These are phyloP conservation scores for Nasonia giraulti DNA, from an alignment of 1,140 invertebrate genomes.

Conservation along the genomic window DNA sequence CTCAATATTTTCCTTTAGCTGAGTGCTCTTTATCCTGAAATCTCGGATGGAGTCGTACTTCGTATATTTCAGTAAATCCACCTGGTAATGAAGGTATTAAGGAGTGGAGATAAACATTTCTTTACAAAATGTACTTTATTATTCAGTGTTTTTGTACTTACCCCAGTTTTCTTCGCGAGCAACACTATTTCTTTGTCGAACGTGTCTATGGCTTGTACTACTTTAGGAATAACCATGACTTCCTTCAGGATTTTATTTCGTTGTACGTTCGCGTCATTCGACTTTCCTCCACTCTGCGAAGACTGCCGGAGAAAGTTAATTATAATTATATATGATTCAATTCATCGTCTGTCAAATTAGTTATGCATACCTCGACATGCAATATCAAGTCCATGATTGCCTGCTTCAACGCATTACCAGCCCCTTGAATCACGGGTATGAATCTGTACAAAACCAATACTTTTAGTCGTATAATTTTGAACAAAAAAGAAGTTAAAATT, in stretches of 20 bases:
- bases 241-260: conserved; percentile 78
- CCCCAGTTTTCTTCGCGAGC: conserved; percentile 76
- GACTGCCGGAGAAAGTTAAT: conserved; percentile 54
- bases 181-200: conserved; percentile 77
- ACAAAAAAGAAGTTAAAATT: conserved; percentile 27
- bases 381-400: conserved; percentile 76
- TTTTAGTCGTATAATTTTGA: conserved; percentile 10
- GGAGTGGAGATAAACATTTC: not conserved
- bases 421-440: conserved; percentile 75
- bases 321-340: conserved; percentile 20
- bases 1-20: conserved; percentile 73
- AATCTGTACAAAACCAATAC: conserved; percentile 69
- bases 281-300: conserved; percentile 64
- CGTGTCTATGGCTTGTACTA: conserved; percentile 77
- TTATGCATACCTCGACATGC: conserved; percentile 71
- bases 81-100: conserved; percentile 53
- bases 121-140: not conserved
- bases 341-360: not conserved
- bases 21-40: conserved; percentile 74
- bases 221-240: conserved; percentile 76
- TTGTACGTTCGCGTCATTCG: conserved; percentile 68
- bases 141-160: conserved; percentile 55
- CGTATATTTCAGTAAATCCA: conserved; percentile 73
- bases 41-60: conserved; percentile 76
- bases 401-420: conserved; percentile 75